phyloP scores from a whole-genome alignment of 2,888 invertebrate species.

The Himalopsyche anomala region DNA sequence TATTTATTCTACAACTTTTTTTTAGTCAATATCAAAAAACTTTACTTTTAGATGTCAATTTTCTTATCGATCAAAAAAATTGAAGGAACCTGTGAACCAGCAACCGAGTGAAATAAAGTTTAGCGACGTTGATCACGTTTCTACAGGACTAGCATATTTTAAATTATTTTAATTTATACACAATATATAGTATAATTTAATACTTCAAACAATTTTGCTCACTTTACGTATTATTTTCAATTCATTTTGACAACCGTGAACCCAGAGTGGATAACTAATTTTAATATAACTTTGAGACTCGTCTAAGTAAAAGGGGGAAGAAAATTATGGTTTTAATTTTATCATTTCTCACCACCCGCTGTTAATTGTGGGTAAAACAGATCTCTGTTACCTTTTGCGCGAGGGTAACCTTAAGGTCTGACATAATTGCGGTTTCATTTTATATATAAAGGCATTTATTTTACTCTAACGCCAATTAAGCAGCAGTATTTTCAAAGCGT shows the following conservation, averaged over 20 bases:
- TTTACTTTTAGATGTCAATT: too few relatives aligned
- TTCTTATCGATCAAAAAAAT: too few relatives aligned
- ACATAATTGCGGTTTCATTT: constrained; percentile 35
- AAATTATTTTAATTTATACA: too few relatives aligned
- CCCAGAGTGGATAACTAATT: constrained; percentile 28
- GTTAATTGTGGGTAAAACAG: constrained; percentile 34
- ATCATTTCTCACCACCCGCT: constrained; percentile 48
- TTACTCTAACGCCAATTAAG: constrained; percentile 4
- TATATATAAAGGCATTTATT: background rate
- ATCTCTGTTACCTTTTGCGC: constrained; percentile 13
- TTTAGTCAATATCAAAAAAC: too few relatives aligned
- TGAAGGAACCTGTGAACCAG: too few relatives aligned
- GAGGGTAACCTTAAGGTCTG: constrained; percentile 29
- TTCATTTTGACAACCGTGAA: constrained; percentile 16
- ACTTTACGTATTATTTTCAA: constrained; percentile 10
- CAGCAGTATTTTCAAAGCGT: background rate
- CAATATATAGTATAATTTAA: too few relatives aligned
- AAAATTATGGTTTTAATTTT: constrained; percentile 52
- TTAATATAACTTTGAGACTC: constrained; percentile 46
- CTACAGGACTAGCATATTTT: too few relatives aligned
- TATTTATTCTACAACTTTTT: too few relatives aligned
- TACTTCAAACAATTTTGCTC: too few relatives aligned
- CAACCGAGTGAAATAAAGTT: too few relatives aligned
- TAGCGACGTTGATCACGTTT: too few relatives aligned
- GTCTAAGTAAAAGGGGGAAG: constrained; percentile 45